Percentiles rank a stretch among this genome's conserved stretches.
These are phyloP conservation scores for Gorilla gorilla DNA, from an alignment of 2,113 vertebrate genomes.

Conservation along the genomic window DNA sequence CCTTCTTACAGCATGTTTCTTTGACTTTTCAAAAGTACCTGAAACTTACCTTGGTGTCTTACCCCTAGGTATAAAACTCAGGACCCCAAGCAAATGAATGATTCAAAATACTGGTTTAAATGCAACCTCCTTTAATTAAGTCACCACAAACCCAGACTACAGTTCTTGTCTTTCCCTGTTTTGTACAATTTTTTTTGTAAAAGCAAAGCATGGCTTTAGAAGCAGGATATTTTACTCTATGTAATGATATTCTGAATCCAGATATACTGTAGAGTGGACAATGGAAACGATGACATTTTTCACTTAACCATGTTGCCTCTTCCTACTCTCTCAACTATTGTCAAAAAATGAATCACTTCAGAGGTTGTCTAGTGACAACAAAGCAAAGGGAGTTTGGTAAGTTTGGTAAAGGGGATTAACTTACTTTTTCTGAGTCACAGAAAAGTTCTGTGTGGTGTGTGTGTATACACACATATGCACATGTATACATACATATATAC, in stretches of 20 bases:
- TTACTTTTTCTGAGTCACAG: neutral
- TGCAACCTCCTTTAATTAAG: neutral
- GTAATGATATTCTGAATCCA: neutral
- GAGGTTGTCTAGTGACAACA: neutral
- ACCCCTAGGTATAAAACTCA: neutral
- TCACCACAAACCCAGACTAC: neutral
- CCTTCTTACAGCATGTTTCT: neutral
- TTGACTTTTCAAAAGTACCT: constrained; percentile 28
- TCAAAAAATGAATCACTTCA: neutral
- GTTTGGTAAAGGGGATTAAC: neutral
- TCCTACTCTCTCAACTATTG: neutral
- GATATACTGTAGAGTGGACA: neutral
- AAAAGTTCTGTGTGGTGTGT: neutral
- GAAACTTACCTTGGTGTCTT: neutral
- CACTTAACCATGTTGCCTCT: neutral
- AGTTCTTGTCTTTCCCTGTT: neutral
- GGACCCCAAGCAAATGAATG: neutral
- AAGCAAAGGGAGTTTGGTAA: neutral
- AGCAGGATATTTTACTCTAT: neutral
- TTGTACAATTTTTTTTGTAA: neutral
- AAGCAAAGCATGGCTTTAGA: neutral
- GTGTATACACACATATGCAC: neutral
- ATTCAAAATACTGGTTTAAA: neutral
- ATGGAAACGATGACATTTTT: neutral
- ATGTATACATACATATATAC: neutral